Evolutionary conservation across 2,113 vertebrate genomes (phyloP).

Genomic region (Phodopus roborovskii): DNA sequence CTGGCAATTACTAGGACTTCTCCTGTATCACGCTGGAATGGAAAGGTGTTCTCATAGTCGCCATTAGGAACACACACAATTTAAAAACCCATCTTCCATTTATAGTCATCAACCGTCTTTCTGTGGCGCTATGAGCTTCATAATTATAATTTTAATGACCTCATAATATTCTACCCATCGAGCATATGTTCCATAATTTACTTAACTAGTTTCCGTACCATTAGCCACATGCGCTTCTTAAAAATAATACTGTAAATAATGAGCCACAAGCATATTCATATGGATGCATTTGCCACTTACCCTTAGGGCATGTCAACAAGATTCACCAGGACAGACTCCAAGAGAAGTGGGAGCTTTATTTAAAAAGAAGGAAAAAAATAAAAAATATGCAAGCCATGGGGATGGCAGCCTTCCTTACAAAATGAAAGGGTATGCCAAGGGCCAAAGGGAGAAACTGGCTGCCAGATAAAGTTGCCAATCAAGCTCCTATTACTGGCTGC

Average conservation of each 20-base stretch:
- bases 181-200: constrained; percentile 69
- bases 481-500: neutral
- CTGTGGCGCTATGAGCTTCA: constrained; percentile 33
- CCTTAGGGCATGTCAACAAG: constrained; percentile 1
- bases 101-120: constrained; percentile 18
- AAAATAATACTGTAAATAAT: constrained; percentile 66
- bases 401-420: neutral
- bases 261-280: neutral
- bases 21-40: neutral
- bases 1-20: neutral
- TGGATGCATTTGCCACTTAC: neutral
- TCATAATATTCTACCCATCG: constrained; percentile 60
- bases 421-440: neutral
- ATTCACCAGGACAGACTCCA: neutral
- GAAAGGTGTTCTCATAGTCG: neutral
- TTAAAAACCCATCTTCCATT: constrained; percentile 5
- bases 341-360: neutral
- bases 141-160: constrained; percentile 68
- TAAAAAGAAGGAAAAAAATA: neutral
- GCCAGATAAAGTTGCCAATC: neutral
- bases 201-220: constrained; percentile 55
- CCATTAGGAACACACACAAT: neutral
- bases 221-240: constrained; percentile 59
- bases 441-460: too few species aligned
- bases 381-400: neutral